Evolutionary conservation across 35 echinoderm and acorn worm species (phyloP).

Genomic region (Acanthaster planci): DNA sequence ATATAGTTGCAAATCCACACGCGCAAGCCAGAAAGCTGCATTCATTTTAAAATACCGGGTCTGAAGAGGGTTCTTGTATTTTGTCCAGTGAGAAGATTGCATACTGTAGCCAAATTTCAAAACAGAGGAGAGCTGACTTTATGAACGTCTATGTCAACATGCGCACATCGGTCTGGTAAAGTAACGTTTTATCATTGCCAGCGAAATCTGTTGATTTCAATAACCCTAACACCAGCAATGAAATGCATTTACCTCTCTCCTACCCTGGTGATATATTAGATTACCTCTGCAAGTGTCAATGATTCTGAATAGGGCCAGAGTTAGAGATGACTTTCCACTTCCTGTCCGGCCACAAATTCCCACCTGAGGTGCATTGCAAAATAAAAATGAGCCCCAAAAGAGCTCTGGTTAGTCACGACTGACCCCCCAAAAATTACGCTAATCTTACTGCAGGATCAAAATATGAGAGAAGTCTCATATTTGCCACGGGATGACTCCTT

Average conservation of each 20-base stretch:
- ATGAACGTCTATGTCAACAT: too few relatives aligned
- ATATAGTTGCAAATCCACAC: not conserved
- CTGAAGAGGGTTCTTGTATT: too few relatives aligned
- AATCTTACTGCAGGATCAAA: not conserved
- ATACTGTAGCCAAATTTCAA: not conserved
- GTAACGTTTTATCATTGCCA: not conserved
- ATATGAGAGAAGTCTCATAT: not conserved
- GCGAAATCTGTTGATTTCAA: too few relatives aligned
- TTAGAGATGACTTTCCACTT: constrained; percentile 66
- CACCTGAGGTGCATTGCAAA: constrained; percentile 36
- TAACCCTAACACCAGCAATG: not conserved
- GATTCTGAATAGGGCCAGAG: constrained; percentile 55
- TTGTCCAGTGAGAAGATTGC: too few relatives aligned
- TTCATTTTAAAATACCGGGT: too few relatives aligned
- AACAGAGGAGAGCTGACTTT: not conserved
- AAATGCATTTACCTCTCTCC: not conserved
- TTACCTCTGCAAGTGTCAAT: constrained; percentile 66
- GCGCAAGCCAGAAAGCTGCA: too few relatives aligned
- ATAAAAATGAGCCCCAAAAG: not conserved
- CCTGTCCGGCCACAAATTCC: constrained; percentile 72
- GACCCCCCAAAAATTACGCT: not conserved
- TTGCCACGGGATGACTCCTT: too few relatives aligned
- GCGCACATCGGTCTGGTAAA: not conserved
- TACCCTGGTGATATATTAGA: not conserved
- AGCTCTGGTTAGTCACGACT: too few relatives aligned